Evolutionary conservation across 2,113 vertebrate genomes (phyloP).

Genomic region (Cebidichthys violaceus): DNA sequence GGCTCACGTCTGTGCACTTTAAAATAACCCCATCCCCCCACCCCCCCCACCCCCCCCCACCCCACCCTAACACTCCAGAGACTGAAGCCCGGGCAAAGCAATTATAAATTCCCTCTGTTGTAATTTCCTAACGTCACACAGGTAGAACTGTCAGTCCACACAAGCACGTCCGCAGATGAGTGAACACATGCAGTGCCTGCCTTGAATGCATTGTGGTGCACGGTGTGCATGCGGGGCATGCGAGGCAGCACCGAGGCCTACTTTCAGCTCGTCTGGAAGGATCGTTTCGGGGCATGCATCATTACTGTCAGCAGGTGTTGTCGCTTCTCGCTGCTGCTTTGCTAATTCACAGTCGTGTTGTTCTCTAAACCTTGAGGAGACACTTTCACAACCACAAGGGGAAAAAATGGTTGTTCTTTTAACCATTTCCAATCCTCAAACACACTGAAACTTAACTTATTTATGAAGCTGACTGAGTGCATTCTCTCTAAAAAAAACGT

Average conservation of each 20-base stretch:
- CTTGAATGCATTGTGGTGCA: constrained; percentile 21
- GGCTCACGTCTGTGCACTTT: constrained; percentile 47
- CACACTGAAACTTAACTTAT: constrained; percentile 38
- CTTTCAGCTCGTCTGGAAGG: constrained; percentile 37
- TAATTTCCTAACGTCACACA: constrained; percentile 40
- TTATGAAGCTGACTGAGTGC: constrained; percentile 51
- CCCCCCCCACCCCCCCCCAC: not conserved
- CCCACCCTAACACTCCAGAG: constrained; percentile 28
- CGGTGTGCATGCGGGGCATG: constrained; percentile 26
- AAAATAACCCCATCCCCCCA: constrained; percentile 25
- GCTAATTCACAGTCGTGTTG: constrained; percentile 44
- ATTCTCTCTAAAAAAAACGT: constrained; percentile 32
- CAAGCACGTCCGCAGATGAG: constrained; percentile 17
- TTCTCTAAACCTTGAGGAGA: constrained; percentile 25
- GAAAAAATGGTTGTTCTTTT: constrained; percentile 1
- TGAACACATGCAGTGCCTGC: not conserved
- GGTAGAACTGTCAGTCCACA: constrained; percentile 13
- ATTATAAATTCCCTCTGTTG: constrained; percentile 52
- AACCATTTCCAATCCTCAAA: constrained; percentile 37
- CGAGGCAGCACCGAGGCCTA: constrained; percentile 27
- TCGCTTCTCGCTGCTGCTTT: constrained; percentile 43
- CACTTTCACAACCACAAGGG: constrained; percentile 5
- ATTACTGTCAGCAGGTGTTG: constrained; percentile 66
- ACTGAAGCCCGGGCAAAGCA: constrained; percentile 27
- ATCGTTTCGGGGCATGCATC: constrained; percentile 51